Conservation (phyloP, 1,140 invertebrate species). For the Meteorus sp. region DNA sequence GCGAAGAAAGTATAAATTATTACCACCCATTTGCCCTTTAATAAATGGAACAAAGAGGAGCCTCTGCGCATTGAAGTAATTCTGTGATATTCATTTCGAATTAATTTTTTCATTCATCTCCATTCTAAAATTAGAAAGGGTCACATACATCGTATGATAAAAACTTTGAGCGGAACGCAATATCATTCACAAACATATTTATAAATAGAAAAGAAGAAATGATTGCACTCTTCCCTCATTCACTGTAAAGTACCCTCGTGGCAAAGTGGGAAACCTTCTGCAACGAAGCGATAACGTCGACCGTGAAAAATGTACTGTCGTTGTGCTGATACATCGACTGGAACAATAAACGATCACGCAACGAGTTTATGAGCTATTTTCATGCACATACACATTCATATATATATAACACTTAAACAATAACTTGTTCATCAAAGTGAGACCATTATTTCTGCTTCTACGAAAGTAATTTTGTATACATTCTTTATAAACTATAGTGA, state of each 20-base stretch:
- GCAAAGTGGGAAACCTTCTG: background rate
- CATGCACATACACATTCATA: no score
- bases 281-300: background rate
- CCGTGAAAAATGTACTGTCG: constrained; percentile 2
- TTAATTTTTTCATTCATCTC: no score
- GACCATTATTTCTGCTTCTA: background rate
- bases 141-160: no score
- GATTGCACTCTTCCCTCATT: background rate
- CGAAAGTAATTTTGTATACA: no score
- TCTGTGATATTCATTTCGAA: no score
- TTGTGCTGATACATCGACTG: constrained; percentile 3
- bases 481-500: no score
- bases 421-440: background rate
- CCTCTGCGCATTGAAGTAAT: no score
- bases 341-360: constrained; percentile 4
- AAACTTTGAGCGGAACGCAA: background rate
- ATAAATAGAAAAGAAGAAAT: background rate
- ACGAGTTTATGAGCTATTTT: background rate
- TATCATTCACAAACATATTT: background rate
- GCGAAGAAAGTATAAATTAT: no score
- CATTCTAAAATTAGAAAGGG: no score
- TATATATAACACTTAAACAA: no score
- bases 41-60: no score
- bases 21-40: no score
- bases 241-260: background rate